Base-by-base conservation (phyloP, 2,888 invertebrate genomes). In the Phalera bucephala region DNA sequence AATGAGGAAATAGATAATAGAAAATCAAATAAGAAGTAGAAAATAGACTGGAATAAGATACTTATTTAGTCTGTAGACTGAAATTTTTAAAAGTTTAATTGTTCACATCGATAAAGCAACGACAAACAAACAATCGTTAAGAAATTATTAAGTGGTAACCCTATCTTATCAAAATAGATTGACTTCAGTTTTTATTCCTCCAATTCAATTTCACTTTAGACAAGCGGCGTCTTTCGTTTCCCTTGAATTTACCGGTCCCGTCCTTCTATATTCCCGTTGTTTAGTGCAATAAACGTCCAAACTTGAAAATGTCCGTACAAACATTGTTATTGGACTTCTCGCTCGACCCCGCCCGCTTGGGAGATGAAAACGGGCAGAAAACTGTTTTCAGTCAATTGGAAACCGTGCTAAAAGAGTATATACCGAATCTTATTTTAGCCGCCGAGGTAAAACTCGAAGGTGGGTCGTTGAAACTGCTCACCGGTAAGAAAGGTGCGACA, bases 301-400 rank as follows among this genome's bases (percentile, higher is more conserved):
- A 45, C 33, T 40, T 28, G n/a, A 59, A 52, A 50, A 96, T 96
- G 96, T 93, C 95, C 55, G 95, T 94, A 22, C 94, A 95, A 80
- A 95, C 95, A 31, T 91, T 95, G 61, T 83, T 96, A 33, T 84
- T 96, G 58, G 96, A 96, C 86, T 96, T 96, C 72, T 93, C 95
- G 1, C 91, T 96, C 52, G 94, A 95, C 54, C 91, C 94, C 25
- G 92, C 91, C 41, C 91, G 92, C 30, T 87, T 95, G 21, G 91
- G 91, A 45, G 94, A 94, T 63, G 91, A 93, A 45, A 91, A 87
- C 49, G 93, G 94, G 45, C 91, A 94, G 44, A 92, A 92, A 48
- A 88, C 91, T 39, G 85, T 95, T 25, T 92, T 94, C 46, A 91
- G 91, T 41, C 92, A 93, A 54, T 89, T 96, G 46, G 93, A 94